Percentiles rank a stretch among this genome's conserved stretches.
Conservation (phyloP, 1,140 invertebrate genomes). For the Latrodectus geometricus region DNA sequence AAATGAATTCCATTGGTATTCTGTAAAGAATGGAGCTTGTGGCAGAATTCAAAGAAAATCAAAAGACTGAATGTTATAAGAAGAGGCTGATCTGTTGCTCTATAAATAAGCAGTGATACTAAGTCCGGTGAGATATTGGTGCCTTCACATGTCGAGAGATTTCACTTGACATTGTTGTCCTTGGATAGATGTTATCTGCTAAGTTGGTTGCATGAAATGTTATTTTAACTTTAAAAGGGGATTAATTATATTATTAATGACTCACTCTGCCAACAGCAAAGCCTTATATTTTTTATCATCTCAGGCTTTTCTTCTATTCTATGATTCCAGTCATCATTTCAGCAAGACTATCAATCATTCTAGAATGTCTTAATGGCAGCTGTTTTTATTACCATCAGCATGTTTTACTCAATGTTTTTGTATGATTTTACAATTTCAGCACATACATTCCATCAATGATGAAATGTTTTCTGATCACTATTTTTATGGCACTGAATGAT, state of each 20-base stretch:
- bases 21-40: neutral
- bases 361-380: constrained; percentile 54
- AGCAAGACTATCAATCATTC: constrained; percentile 55
- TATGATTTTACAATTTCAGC: constrained; percentile 45
- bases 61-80: constrained; percentile 10
- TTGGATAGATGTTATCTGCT: neutral
- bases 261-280: neutral
- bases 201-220: neutral
- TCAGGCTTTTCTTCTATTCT: constrained; percentile 36
- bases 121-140: constrained; percentile 57
- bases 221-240: neutral
- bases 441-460: constrained; percentile 51
- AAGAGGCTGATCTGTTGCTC: constrained; percentile 43
- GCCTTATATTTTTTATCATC: constrained; percentile 2
- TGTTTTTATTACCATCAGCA: constrained; percentile 37
- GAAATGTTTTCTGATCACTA: constrained; percentile 32
- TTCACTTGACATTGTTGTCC: neutral
- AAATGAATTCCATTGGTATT: constrained; percentile 9
- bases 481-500: constrained; percentile 18
- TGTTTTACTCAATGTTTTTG: constrained; percentile 33
- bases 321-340: constrained; percentile 47
- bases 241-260: neutral
- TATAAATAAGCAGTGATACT: constrained; percentile 51
- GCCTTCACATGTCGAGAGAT: constrained; percentile 31
- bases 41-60: neutral